A percentile compares a stretch with the other conserved stretches of the same genome.
Evolutionary conservation across 2,797 vertebrate genomes (phyloP).

Genomic region (Anguilla obscura): DNA sequence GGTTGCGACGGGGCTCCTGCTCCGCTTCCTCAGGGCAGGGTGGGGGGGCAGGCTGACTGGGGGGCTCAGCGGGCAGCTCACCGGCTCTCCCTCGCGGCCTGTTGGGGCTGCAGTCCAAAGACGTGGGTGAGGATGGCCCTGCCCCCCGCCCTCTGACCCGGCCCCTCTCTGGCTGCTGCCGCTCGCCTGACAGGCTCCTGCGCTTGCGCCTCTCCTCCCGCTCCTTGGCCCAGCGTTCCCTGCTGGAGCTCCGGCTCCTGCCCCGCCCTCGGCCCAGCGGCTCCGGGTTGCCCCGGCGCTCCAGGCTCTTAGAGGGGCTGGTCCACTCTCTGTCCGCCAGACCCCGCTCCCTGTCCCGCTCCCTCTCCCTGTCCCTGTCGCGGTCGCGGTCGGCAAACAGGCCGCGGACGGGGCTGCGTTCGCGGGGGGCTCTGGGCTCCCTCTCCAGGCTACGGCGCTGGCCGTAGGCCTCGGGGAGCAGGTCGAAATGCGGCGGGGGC

Average conservation of each 20-base stretch:
- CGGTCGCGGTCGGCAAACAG: slow-evolving; percentile 80
- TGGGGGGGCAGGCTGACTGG: slow-evolving; percentile 42
- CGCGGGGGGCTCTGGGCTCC: slow-evolving; percentile 81
- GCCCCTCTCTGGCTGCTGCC: slow-evolving; percentile 73
- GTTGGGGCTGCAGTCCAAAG: slow-evolving; percentile 84
- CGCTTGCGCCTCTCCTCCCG: slow-evolving; percentile 82
- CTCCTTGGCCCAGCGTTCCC: slow-evolving; percentile 85
- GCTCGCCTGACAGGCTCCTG: slow-evolving; percentile 74
- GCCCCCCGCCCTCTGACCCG: slow-evolving; percentile 68
- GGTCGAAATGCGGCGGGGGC: slow-evolving; percentile 81
- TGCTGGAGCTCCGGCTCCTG: slow-evolving; percentile 86
- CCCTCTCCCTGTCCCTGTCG: slow-evolving; percentile 80
- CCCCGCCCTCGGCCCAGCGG: slow-evolving; percentile 78
- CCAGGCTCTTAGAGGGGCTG: slow-evolving; percentile 81
- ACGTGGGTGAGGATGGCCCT: slow-evolving; percentile 54
- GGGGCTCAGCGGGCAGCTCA: slow-evolving; percentile 80
- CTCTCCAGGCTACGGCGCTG: slow-evolving; percentile 87
- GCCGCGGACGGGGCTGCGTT: slow-evolving; percentile 81
- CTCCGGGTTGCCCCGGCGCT: slow-evolving; percentile 80
- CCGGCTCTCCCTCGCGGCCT: slow-evolving; percentile 80
- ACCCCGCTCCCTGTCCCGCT: slow-evolving; percentile 77
- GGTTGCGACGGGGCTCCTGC: slow-evolving; percentile 70
- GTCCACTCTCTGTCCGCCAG: slow-evolving; percentile 83
- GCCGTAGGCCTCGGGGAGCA: slow-evolving; percentile 81
- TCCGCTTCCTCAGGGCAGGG: slow-evolving; percentile 70